A percentile compares a stretch with the other conserved stretches of the same genome.
These are phyloP conservation scores for Clarias batrachus DNA, from an alignment of 2,113 vertebrate genomes.

Conservation along the genomic window DNA sequence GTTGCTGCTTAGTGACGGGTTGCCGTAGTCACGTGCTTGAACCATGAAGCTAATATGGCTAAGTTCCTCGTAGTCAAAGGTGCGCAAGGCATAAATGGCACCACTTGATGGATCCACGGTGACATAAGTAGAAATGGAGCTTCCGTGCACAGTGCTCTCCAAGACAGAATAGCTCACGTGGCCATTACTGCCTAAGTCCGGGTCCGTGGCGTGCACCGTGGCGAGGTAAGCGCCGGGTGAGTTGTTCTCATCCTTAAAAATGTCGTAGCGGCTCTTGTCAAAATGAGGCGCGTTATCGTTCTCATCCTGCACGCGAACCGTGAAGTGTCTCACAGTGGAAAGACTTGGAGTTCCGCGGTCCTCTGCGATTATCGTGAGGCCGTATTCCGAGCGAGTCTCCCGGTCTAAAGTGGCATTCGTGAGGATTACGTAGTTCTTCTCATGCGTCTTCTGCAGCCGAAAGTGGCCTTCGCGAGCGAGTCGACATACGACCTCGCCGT, in stretches of 20 bases:
- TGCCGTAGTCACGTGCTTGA: constrained; percentile 89
- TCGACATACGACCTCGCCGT: constrained; percentile 87
- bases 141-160: constrained; percentile 84
- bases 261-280: constrained; percentile 87
- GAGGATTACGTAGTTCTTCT: constrained; percentile 95
- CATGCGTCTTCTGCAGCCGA: constrained; percentile 89
- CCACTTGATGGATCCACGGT: constrained; percentile 94
- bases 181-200: constrained; percentile 87
- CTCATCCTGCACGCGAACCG: constrained; percentile 88
- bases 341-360: constrained; percentile 88
- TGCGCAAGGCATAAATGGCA: constrained; percentile 88
- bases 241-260: constrained; percentile 93
- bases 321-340: constrained; percentile 91
- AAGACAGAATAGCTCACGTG: constrained; percentile 93
- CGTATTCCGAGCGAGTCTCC: constrained; percentile 92
- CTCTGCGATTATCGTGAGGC: constrained; percentile 90
- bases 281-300: constrained; percentile 96
- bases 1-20: constrained; percentile 79
- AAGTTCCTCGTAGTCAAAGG: constrained; percentile 92
- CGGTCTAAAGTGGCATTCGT: constrained; percentile 91
- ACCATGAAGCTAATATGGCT: constrained; percentile 86
- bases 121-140: constrained; percentile 89
- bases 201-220: constrained; percentile 87
- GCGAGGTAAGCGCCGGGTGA: constrained; percentile 88
- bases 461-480: constrained; percentile 92